phyloP scores from a whole-genome alignment of 2,888 invertebrate genomes.

The Tenthredo livida region DNA sequence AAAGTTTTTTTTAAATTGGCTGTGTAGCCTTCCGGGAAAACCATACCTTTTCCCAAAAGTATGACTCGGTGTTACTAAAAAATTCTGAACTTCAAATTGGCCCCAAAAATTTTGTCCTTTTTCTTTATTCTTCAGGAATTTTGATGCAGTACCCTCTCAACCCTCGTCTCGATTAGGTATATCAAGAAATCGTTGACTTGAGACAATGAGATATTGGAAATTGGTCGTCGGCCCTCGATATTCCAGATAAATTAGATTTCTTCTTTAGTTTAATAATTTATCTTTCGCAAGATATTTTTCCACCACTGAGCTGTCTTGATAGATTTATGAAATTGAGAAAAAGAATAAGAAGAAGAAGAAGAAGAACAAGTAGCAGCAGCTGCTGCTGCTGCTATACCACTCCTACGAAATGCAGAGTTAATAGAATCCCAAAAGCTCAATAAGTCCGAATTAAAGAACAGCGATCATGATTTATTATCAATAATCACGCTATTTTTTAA shows the following conservation, averaged over 20 bases:
- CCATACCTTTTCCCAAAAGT: no score
- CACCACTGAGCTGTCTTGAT: not conserved
- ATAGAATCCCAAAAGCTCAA: not conserved
- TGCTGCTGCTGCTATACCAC: not conserved
- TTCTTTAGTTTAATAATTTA: conserved; percentile 21
- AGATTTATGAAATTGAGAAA: conserved; percentile 8
- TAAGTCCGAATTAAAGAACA: not conserved
- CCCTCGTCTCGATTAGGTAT: not conserved
- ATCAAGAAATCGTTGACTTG: conserved; percentile 16
- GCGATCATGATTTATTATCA: not conserved
- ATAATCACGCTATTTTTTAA: no score
- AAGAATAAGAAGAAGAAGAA: not conserved
- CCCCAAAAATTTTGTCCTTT: not conserved
- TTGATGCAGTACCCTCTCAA: not conserved
- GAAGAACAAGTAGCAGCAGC: not conserved
- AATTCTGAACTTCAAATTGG: no score
- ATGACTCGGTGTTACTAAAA: no score
- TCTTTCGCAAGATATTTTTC: not conserved
- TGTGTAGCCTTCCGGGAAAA: no score
- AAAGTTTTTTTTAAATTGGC: no score
- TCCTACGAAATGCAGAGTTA: not conserved
- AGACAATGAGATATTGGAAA: conserved; percentile 32
- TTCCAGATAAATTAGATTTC: conserved; percentile 18
- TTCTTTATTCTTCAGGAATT: not conserved
- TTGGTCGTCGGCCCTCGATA: not conserved